Evolutionary conservation across 2,888 invertebrate genomes (phyloP).

Genomic region (Dione vanillae): DNA sequence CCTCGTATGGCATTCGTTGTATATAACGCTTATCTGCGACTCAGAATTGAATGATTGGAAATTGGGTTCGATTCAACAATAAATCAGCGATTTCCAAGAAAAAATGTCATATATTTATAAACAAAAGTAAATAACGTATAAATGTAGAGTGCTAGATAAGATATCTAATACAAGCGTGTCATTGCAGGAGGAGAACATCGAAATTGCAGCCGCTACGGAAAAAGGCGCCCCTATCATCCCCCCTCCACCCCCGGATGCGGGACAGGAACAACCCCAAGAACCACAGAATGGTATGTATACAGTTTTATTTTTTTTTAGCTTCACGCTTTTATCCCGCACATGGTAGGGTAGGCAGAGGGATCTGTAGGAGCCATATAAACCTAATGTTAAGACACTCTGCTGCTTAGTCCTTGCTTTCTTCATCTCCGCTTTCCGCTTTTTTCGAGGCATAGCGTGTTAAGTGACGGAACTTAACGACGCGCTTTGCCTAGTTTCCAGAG

Average conservation of each 20-base stretch:
- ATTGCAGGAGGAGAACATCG: slow-evolving; percentile 77
- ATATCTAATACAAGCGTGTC: background rate
- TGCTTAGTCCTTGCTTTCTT: no score
- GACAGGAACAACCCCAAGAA: slow-evolving; percentile 71
- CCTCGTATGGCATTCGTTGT: background rate
- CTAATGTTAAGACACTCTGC: no score
- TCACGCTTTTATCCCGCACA: background rate
- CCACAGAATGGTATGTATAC: slow-evolving; percentile 68
- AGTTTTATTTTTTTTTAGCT: background rate
- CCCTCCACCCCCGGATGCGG: slow-evolving; percentile 62
- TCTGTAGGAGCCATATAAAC: no score
- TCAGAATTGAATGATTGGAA: slow-evolving; percentile 4
- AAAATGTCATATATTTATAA: background rate
- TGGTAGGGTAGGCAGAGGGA: no score
- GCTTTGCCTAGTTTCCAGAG: no score
- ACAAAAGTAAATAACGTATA: slow-evolving; percentile 7
- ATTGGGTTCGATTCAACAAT: slow-evolving; percentile 7
- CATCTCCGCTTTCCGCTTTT: no score
- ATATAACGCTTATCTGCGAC: background rate
- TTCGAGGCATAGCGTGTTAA: no score
- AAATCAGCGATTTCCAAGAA: slow-evolving; percentile 5
- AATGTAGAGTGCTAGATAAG: slow-evolving; percentile 25
- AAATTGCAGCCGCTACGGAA: slow-evolving; percentile 70
- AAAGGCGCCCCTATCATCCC: slow-evolving; percentile 59
- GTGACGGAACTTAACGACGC: no score